Conservation (phyloP, 2,888 invertebrate genomes). For the Tridacna crocea region DNA sequence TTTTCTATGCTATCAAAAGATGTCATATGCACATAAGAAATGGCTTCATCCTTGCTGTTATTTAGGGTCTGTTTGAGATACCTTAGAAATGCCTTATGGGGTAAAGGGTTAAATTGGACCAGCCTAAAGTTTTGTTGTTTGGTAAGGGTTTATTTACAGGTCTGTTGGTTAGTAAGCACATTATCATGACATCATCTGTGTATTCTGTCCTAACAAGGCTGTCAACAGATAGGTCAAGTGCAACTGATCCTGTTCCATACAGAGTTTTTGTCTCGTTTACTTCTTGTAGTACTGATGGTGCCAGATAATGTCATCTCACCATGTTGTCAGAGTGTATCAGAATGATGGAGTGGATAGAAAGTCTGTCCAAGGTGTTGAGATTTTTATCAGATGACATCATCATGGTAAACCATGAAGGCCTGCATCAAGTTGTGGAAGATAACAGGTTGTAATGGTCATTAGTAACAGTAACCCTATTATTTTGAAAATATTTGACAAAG, state of each 20-base stretch:
- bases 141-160: background rate
- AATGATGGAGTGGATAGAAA: conserved; percentile 1
- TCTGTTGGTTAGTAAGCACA: background rate
- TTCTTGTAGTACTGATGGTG: background rate
- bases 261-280: background rate
- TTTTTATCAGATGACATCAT: conserved; percentile 7
- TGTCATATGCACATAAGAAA: too few species aligned
- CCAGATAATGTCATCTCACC: conserved; percentile 25
- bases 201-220: background rate
- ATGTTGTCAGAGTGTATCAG: conserved; percentile 30
- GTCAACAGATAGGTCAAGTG: background rate
- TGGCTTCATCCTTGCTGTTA: too few species aligned
- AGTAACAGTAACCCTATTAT: background rate
- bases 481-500: too few species aligned
- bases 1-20: too few species aligned
- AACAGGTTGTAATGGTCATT: conserved; percentile 9
- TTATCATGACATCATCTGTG: conserved; percentile 8
- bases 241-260: background rate
- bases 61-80: too few species aligned
- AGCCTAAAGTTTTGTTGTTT: too few species aligned
- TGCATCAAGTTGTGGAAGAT: conserved; percentile 1
- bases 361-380: conserved; percentile 27
- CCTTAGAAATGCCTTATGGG: too few species aligned
- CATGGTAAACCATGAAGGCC: background rate
- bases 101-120: too few species aligned